Conservation (phyloP, 2,113 vertebrate species). For the Ceuthmochares aereus region DNA sequence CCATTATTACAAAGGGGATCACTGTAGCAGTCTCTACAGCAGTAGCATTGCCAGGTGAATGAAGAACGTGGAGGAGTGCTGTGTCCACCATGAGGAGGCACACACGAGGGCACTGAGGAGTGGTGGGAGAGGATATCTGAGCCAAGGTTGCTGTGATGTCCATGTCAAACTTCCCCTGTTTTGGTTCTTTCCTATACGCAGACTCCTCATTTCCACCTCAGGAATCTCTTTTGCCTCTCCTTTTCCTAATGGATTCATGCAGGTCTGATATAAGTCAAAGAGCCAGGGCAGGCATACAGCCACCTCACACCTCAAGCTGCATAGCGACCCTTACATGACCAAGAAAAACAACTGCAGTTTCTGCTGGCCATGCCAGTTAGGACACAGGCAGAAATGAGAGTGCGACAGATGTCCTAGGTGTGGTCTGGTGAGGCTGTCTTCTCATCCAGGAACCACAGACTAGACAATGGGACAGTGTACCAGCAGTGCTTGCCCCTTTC, state of each 20-base stretch:
- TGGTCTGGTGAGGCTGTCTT: neutral
- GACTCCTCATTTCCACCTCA: neutral
- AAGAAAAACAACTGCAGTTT: neutral
- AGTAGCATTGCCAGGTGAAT: neutral
- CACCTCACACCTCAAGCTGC: neutral
- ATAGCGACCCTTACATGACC: neutral
- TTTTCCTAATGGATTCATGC: neutral
- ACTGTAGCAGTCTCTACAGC: neutral
- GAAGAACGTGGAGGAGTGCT: neutral
- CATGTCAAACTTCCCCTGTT: neutral
- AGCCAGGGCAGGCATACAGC: neutral
- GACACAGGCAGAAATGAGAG: no score
- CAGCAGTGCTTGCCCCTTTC: neutral
- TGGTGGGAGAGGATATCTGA: neutral
- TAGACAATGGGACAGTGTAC: neutral
- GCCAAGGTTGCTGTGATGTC: rapidly evolving
- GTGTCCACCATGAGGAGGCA: rapidly evolving
- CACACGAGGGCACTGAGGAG: neutral
- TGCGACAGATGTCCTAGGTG: neutral
- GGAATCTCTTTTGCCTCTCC: neutral
- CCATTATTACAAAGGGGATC: neutral
- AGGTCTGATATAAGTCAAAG: neutral
- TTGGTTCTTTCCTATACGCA: neutral
- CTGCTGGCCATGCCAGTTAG: neutral
- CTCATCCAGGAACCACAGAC: neutral